These are phyloP conservation scores for Manis javanica DNA, from an alignment of 2,797 vertebrate genomes.

Conservation along the genomic window DNA sequence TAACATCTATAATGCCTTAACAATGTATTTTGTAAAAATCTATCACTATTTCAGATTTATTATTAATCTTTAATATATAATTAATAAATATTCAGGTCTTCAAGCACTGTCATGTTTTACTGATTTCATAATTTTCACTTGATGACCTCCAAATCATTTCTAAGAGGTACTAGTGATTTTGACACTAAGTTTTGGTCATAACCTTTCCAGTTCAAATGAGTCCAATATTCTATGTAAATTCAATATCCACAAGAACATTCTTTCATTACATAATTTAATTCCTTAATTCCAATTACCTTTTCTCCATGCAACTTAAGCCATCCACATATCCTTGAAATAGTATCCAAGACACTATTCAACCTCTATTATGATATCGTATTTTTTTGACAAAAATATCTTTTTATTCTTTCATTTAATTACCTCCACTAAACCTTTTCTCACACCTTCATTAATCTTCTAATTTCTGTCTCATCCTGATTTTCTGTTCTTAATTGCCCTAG, in stretches of 20 bases:
- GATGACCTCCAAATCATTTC: background rate
- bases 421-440: background rate
- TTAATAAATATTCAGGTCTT: background rate
- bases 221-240: background rate
- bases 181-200: background rate
- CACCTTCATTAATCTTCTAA: background rate
- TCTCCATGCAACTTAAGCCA: background rate
- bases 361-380: background rate
- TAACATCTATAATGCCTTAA: background rate
- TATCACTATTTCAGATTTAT: background rate
- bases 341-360: background rate
- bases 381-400: background rate
- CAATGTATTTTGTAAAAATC: background rate
- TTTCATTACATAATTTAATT: background rate
- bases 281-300: background rate
- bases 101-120: background rate
- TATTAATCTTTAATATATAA: background rate
- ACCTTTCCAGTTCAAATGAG: background rate
- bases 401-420: background rate
- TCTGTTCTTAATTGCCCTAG: background rate
- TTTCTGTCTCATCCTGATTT: background rate
- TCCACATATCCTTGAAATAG: background rate
- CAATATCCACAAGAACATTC: background rate
- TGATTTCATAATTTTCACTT: background rate
- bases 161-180: background rate